A percentile compares a stretch with the other conserved stretches of the same genome.
Evolutionary conservation across 2,113 vertebrate genomes (phyloP).

Genomic region (Festucalex cinctus): DNA sequence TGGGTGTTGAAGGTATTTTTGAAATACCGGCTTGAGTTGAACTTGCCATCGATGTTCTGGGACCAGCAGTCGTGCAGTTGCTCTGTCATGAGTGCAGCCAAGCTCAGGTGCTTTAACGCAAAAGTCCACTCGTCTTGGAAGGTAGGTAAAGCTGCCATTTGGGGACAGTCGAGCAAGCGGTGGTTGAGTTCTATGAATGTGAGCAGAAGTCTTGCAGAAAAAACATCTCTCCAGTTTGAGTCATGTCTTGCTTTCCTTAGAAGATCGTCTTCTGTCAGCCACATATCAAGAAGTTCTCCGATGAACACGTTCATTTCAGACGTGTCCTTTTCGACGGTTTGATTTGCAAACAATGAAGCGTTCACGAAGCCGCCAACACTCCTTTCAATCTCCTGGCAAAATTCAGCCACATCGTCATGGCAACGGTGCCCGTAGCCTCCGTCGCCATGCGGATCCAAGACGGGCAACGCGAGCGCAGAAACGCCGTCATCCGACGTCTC

Average conservation of each 20-base stretch:
- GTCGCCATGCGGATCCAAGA: conserved; percentile 57
- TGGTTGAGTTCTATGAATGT: conserved; percentile 65
- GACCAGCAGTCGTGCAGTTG: conserved; percentile 70
- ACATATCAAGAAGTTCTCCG: conserved; percentile 62
- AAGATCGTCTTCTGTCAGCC: conserved; percentile 53
- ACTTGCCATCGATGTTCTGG: conserved; percentile 59
- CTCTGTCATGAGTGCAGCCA: conserved; percentile 70
- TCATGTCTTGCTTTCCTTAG: conserved; percentile 61
- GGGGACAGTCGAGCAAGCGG: conserved; percentile 38
- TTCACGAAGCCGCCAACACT: conserved; percentile 43
- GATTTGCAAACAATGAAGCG: conserved; percentile 25
- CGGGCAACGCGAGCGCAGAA: conserved; percentile 13
- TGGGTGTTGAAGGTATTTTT: conserved; percentile 25
- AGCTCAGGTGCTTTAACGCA: conserved; percentile 49
- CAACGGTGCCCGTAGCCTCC: conserved; percentile 50
- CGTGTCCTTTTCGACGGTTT: conserved; percentile 15
- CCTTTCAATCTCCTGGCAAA: conserved; percentile 52
- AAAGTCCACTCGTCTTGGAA: conserved; percentile 58
- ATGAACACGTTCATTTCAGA: conserved; percentile 53
- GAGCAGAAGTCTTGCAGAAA: conserved; percentile 72
- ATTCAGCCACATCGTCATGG: conserved; percentile 38
- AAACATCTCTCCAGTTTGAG: conserved; percentile 70
- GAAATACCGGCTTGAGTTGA: conserved; percentile 29
- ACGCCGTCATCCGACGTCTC: not conserved
- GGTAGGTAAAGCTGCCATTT: not conserved